These are phyloP conservation scores for Mus minutoides DNA, from an alignment of 2,797 vertebrate genomes.

Conservation along the genomic window DNA sequence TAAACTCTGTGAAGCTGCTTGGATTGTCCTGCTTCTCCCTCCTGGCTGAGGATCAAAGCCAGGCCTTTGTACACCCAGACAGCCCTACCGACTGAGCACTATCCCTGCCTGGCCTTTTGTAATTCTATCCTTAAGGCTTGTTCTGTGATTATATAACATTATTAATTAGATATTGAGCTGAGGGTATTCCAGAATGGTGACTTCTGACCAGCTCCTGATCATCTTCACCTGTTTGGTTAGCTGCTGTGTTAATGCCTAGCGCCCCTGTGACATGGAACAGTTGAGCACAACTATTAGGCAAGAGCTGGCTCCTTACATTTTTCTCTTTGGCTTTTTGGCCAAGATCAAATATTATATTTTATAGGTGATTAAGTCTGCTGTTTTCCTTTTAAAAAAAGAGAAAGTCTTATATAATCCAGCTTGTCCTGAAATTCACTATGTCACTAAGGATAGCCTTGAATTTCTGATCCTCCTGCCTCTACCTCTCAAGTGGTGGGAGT, in stretches of 20 bases:
- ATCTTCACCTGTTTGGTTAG: neutral
- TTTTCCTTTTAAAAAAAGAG: neutral
- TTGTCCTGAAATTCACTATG: neutral
- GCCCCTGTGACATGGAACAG: neutral
- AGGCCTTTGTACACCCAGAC: neutral
- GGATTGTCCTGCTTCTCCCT: neutral
- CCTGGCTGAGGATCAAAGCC: neutral
- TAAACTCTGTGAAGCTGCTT: neutral
- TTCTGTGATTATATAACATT: neutral
- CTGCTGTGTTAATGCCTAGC: neutral
- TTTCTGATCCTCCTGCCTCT: neutral
- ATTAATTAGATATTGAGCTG: neutral
- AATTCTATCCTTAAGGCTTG: neutral
- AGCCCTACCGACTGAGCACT: neutral
- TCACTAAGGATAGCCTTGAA: neutral
- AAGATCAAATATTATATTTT: constrained; percentile 18
- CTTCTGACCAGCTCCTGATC: neutral
- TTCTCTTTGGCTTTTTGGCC: constrained; percentile 20
- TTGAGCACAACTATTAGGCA: neutral
- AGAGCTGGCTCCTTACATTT: neutral
- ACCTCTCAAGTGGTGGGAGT: neutral
- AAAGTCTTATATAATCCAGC: neutral
- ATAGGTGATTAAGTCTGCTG: constrained; percentile 12
- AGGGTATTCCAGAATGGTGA: neutral
- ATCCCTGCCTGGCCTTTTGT: neutral